phyloP scores from a whole-genome alignment of 2,797 vertebrate genomes.

The Siniperca undulata region DNA sequence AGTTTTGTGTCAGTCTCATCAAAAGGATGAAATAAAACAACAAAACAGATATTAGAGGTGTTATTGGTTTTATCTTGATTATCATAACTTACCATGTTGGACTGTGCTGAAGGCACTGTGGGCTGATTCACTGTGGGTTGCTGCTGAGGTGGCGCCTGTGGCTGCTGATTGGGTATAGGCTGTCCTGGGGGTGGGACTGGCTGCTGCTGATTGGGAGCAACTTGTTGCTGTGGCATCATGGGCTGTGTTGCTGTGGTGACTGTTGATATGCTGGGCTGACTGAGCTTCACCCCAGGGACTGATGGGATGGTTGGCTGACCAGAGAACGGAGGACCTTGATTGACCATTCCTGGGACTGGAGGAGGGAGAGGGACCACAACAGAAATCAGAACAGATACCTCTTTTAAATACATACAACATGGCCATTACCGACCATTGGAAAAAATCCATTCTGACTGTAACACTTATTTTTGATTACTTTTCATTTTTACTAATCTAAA shows the following conservation, averaged over 20 bases:
- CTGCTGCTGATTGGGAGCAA: constrained; percentile 73
- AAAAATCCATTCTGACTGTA: not conserved
- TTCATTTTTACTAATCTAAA: not conserved
- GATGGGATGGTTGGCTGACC: constrained; percentile 81
- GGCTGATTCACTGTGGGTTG: constrained; percentile 80
- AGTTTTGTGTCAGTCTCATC: not conserved
- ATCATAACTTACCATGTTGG: constrained; percentile 83
- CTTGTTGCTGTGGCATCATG: constrained; percentile 78
- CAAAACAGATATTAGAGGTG: not conserved
- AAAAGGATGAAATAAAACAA: not conserved
- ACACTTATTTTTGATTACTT: not conserved
- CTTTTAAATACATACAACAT: not conserved
- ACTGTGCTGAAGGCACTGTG: constrained; percentile 68
- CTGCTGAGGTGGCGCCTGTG: constrained; percentile 71
- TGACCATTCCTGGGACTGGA: constrained; percentile 75
- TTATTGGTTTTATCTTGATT: not conserved
- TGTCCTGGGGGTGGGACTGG: constrained; percentile 81
- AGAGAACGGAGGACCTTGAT: constrained; percentile 81
- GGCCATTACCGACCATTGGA: not conserved
- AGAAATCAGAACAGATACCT: not conserved
- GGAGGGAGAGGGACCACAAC: not conserved
- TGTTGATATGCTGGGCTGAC: constrained; percentile 86
- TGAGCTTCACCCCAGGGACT: constrained; percentile 83
- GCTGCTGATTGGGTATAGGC: constrained; percentile 77
- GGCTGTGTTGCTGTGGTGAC: constrained; percentile 85